Evolutionary conservation across 2,113 vertebrate species (phyloP).

Genomic region (Podiceps cristatus): DNA sequence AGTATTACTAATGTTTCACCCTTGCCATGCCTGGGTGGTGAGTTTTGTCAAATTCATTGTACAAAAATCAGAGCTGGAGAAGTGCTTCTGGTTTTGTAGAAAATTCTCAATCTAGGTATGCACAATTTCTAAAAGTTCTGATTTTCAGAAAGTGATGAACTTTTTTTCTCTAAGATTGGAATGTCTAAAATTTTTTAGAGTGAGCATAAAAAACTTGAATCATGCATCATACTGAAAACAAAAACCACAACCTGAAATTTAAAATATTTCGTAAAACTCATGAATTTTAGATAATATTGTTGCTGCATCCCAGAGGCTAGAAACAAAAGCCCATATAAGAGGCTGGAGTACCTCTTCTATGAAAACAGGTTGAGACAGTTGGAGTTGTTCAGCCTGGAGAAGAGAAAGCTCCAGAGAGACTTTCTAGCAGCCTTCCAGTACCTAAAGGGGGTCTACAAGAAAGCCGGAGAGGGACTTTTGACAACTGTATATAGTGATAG

Average conservation of each 20-base stretch:
- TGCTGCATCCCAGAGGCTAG: neutral
- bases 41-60: neutral
- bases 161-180: neutral
- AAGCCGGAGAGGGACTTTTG: too few species aligned
- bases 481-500: too few species aligned
- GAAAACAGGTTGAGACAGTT: too few species aligned
- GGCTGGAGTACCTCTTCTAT: too few species aligned
- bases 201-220: neutral
- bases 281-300: neutral
- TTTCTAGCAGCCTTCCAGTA: too few species aligned
- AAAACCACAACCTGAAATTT: neutral
- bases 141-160: neutral
- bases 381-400: too few species aligned
- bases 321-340: neutral
- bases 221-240: neutral
- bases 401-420: too few species aligned
- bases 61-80: neutral
- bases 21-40: neutral
- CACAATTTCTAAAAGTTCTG: neutral
- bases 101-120: neutral
- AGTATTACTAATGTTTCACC: neutral
- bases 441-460: too few species aligned
- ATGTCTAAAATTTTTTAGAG: neutral
- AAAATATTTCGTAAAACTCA: neutral
- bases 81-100: neutral